Conservation (phyloP, 2,888 invertebrate genomes). For the Eupsilia transversa region DNA sequence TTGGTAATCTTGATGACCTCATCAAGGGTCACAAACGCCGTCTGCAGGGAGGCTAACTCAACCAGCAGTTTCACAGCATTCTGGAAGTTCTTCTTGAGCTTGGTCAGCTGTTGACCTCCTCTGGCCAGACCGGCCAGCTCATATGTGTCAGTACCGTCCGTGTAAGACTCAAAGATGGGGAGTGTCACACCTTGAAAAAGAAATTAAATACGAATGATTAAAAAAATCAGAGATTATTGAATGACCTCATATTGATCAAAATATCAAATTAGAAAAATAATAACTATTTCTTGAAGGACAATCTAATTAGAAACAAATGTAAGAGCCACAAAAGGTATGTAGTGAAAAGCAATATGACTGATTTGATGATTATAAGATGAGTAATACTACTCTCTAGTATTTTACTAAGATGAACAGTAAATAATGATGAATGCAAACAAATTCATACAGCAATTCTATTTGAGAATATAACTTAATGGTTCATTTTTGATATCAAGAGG, state of each 20-base stretch:
- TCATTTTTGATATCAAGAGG: neutral
- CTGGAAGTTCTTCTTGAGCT: constrained; percentile 99
- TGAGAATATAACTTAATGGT: neutral
- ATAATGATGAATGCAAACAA: neutral
- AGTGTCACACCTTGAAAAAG: constrained; percentile 95
- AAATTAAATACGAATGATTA: no score
- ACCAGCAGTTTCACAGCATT: constrained; percentile 98
- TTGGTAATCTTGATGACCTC: constrained; percentile 99
- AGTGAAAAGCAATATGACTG: neutral
- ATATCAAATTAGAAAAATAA: neutral
- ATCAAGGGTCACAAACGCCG: constrained; percentile 99
- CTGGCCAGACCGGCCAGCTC: constrained; percentile 98
- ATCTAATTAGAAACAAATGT: neutral
- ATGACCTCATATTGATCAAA: no score
- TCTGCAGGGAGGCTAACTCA: constrained; percentile 99
- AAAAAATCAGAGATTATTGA: no score
- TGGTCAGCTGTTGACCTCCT: constrained; percentile 99
- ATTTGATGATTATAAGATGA: neutral
- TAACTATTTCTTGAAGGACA: neutral
- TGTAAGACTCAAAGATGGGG: constrained; percentile 98
- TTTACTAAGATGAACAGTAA: neutral
- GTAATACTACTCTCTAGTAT: neutral
- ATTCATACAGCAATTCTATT: neutral
- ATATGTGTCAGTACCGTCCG: constrained; percentile 98
- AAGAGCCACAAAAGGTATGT: no score